Percentiles rank a stretch among this genome's conserved stretches.
Conservation (phyloP, 2,113 vertebrate genomes). For the Mirza zaza region DNA sequence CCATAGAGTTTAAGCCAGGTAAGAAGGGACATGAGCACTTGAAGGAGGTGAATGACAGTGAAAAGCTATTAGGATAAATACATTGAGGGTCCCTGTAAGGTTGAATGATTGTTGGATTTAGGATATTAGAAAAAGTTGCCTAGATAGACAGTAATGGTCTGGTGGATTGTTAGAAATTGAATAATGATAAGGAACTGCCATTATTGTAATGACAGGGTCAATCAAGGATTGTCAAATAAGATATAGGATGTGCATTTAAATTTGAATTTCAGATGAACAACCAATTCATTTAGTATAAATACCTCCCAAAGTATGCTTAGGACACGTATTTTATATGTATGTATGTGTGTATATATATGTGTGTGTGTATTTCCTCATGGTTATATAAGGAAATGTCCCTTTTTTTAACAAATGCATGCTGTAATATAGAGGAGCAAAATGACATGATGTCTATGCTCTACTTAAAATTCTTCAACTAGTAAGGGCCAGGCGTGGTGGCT, state of each 20-base stretch:
- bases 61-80: not conserved
- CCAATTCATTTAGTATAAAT: not conserved
- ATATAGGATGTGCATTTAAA: not conserved
- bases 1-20: not conserved
- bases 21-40: not conserved
- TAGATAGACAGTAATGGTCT: not conserved
- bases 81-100: not conserved
- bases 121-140: not conserved
- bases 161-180: not conserved
- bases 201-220: not conserved
- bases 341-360: no score
- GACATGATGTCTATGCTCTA: not conserved
- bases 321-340: not conserved
- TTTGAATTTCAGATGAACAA: not conserved
- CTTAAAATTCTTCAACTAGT: not conserved
- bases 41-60: not conserved
- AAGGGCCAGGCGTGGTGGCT: no score
- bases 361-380: not conserved
- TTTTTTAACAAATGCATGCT: not conserved
- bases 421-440: slow-evolving; percentile 16
- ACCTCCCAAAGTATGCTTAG: not conserved
- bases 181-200: not conserved
- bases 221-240: not conserved
- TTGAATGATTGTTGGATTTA: not conserved
- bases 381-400: not conserved